phyloP scores from a whole-genome alignment of 2,113 vertebrate species.

The Sander vitreus region DNA sequence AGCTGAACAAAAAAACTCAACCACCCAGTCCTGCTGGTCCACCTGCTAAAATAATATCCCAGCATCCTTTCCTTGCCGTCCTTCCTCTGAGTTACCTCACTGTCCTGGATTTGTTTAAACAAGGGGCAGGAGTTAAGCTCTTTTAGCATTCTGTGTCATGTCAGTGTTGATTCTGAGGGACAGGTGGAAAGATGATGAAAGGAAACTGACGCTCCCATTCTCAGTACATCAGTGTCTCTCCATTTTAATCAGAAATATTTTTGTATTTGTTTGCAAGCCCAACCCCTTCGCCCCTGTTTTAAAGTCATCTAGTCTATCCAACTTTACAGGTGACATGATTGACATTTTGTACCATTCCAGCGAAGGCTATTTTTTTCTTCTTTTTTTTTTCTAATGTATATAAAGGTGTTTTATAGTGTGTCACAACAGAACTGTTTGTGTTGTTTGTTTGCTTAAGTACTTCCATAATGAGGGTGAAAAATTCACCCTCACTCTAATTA shows the following conservation, averaged over 20 bases:
- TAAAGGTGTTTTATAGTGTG: slow-evolving; percentile 78
- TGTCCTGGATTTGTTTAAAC: slow-evolving; percentile 35
- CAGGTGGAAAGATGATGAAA: slow-evolving; percentile 27
- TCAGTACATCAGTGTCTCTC: slow-evolving; percentile 32
- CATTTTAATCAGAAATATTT: slow-evolving; percentile 78
- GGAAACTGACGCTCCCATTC: slow-evolving; percentile 23
- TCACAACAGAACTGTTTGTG: slow-evolving; percentile 20
- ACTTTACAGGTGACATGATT: slow-evolving; percentile 34
- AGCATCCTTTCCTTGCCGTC: slow-evolving; percentile 47
- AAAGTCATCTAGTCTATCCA: slow-evolving; percentile 52
- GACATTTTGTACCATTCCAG: slow-evolving; percentile 70
- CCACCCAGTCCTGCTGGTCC: background rate
- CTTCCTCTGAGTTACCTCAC: slow-evolving; percentile 45
- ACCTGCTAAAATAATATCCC: slow-evolving; percentile 29
- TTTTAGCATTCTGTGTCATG: slow-evolving; percentile 21
- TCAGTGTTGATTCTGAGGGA: slow-evolving; percentile 34
- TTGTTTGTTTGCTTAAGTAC: background rate
- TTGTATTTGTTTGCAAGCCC: slow-evolving; percentile 66
- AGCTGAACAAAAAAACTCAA: slow-evolving; percentile 52
- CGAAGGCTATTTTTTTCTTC: slow-evolving; percentile 42
- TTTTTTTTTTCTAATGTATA: slow-evolving; percentile 72
- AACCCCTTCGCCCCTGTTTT: slow-evolving; percentile 46
- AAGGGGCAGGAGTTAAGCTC: background rate
- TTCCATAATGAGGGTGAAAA: background rate
- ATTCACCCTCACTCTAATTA: background rate